phyloP scores from a whole-genome alignment of 2,888 invertebrate species.

The Conops quadrifasciatus region DNA sequence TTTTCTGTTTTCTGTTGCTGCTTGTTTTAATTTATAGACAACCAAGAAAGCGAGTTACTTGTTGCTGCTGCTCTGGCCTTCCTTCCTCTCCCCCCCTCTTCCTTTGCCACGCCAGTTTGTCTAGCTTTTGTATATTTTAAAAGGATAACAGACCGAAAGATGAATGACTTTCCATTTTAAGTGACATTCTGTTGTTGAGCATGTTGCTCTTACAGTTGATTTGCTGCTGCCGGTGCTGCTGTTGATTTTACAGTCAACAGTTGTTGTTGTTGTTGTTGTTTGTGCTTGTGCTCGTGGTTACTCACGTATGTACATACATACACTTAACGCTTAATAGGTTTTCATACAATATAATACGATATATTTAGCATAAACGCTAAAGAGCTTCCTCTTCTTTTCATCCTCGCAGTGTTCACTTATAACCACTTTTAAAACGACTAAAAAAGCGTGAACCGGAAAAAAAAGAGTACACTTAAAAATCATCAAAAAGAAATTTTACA shows the following conservation, averaged over 20 bases:
- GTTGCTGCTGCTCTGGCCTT: conserved; percentile 22
- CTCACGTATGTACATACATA: background rate
- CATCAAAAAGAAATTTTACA: too few species aligned
- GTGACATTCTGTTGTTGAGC: conserved; percentile 49
- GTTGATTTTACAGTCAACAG: background rate
- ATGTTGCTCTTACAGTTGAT: conserved; percentile 10
- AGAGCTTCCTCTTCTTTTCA: too few species aligned
- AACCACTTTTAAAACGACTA: too few species aligned
- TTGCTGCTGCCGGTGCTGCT: background rate
- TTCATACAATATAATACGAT: conserved; percentile 9
- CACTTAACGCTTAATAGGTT: conserved; percentile 10
- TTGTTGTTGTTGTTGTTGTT: conserved; percentile 4
- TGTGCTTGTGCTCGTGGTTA: background rate
- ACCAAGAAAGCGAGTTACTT: conserved; percentile 17
- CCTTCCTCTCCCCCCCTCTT: background rate
- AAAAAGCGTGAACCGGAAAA: too few species aligned
- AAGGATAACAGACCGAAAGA: conserved; percentile 44
- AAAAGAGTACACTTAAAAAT: too few species aligned
- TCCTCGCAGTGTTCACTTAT: too few species aligned
- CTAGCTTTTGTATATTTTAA: conserved; percentile 30
- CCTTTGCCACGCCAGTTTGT: background rate
- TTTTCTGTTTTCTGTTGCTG: background rate
- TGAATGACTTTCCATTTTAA: conserved; percentile 58
- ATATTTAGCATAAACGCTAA: too few species aligned
- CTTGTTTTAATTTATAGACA: conserved; percentile 30